phyloP scores from a whole-genome alignment of 2,888 invertebrate species.

The Leptogaster cylindrica region DNA sequence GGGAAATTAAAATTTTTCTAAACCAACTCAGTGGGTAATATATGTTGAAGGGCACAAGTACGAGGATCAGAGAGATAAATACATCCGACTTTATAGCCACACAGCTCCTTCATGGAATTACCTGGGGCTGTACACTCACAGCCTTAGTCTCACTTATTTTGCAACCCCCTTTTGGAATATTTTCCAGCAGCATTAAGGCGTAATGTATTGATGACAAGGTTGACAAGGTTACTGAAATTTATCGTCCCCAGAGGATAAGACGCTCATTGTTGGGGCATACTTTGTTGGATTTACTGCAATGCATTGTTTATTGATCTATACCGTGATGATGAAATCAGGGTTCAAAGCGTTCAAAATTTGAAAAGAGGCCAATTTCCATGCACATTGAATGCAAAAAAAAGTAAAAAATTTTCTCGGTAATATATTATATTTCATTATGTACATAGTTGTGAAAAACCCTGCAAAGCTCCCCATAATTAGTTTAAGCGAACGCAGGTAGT shows the following conservation, averaged over 20 bases:
- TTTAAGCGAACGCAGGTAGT: too few species aligned
- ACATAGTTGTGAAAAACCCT: not conserved
- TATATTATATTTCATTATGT: too few species aligned
- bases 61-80: not conserved
- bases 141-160: conserved; percentile 34
- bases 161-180: conserved; percentile 7
- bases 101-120: not conserved
- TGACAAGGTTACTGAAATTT: conserved; percentile 42
- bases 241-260: conserved; percentile 25
- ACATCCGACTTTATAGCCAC: not conserved
- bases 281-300: not conserved
- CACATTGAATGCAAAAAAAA: too few species aligned
- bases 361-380: too few species aligned
- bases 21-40: conserved; percentile 14
- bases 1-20: conserved; percentile 27
- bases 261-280: conserved; percentile 20
- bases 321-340: too few species aligned
- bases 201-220: conserved; percentile 45
- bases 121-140: not conserved
- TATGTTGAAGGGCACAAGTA: not conserved
- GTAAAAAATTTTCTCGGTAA: too few species aligned
- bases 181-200: conserved; percentile 35
- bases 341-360: too few species aligned
- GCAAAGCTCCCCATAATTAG: not conserved
- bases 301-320: too few species aligned